Evolutionary conservation across 2,113 vertebrate species (phyloP), one percentile per base, ranked within the genome.

Genomic region (Zingel zingel): DNA sequence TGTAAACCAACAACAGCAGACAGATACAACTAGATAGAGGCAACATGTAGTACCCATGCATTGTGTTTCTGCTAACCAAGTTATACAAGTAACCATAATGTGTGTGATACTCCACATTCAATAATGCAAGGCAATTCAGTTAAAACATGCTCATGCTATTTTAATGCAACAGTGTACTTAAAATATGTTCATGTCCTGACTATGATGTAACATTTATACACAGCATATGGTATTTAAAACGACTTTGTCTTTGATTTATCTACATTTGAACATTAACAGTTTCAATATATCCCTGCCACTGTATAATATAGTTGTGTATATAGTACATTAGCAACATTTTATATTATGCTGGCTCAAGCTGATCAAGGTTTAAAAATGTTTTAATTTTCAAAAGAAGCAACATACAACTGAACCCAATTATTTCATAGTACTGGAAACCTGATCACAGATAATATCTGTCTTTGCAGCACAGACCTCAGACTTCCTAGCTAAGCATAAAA

Each of bases 1-100:
- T 74, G 69, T 74, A 84, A 88, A 87, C 56, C 67, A 79, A 77
- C 85, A 62, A 33, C 76, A 68, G 59, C 72, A 81, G 68, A 80
- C 84, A 64, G 56, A 68, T 54, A 48, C 11, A 5, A 74, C 33
- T 3, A 82, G 47, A 83, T 48, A 73, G 57, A 79, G 54, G 77
- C 79, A 84, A 85, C 14, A 59, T 7, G 18, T 16, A 66, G 18
- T 16, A 66, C 47, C 74, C 45, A 47, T 57, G 45, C 18, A 58
- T 36, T 80, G 89, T 74, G 75, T 67, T 86, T 81, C 59, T 69
- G 14, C 6, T 74, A 71, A 69, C 84, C 78, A 64, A 48, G 19
- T 53, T 10, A 11, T 18, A 63, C 54, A 47, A 73, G 61, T 57
- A 67, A 54, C 39, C 23, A 25, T 10, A 45, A 57, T 43, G 66